Evolutionary conservation across 1,140 invertebrate genomes (phyloP), one percentile per base, ranked within the genome.

Genomic region (Conus betulinus): DNA sequence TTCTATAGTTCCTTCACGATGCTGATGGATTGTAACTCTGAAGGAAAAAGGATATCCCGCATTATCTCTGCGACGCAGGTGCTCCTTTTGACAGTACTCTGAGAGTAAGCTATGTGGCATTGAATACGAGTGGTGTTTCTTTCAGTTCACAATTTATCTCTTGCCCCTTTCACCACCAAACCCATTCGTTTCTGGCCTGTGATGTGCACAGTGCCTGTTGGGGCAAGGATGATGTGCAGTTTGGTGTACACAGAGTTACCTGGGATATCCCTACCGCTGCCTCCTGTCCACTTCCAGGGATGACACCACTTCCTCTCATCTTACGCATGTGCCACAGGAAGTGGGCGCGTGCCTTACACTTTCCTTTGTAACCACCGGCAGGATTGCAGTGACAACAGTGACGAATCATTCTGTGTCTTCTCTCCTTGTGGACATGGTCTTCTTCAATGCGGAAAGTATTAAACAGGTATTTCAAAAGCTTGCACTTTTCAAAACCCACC

Each of bases 301-400:
- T 25, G 63, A 25, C 25, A 25, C 23, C 84, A 71, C 27, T 67
- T 85, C 84, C 84, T 17, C 84, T n/a, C 84, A 0, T 85, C 84
- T 11, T 85, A 60, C 84, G 20, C 84, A 25, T 85, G 84, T 6
- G 27, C 25, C 5, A 67, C 17, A 25, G 84, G 57, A 27, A 7
- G 5, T 25, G 25, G 57, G 57, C 57, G 84, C 8, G 25, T 89
- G 71, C 63, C 86, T 0, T 87, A 87, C 74, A 81, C 79, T 0
- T 67, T 87, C 25, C 84, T 90, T 13, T 90, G 89, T 86, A 84
- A 90, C 57, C 76, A 78, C 25, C 51, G 71, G 10, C 25, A 3
- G 11, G 84, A 85, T 55, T 85, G 84, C 23, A 51, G 27, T 51
- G 84, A 85, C 27, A 25, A 11, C 84, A 85, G 84, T 67, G 84